A percentile compares a stretch with the other conserved stretches of the same genome.
Conservation (phyloP, 2,888 invertebrate species). For the Lacanobia oleracea region DNA sequence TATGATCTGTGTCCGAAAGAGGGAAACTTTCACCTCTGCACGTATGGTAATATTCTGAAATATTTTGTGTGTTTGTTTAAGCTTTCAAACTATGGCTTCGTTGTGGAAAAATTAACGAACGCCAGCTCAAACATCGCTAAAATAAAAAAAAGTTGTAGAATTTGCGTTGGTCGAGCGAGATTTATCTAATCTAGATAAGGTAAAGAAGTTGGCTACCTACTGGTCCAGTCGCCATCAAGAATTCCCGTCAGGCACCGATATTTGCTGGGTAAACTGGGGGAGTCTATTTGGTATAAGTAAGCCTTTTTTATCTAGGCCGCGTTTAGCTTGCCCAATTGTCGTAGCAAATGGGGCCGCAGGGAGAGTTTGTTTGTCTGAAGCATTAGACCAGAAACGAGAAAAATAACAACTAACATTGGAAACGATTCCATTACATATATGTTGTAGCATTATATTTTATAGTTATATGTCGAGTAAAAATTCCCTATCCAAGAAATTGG, state of each 20-base stretch:
- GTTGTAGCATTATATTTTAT: conserved; percentile 58
- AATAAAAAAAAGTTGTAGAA: conserved; percentile 30
- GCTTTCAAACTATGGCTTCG: conserved; percentile 27
- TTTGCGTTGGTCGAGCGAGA: conserved; percentile 37
- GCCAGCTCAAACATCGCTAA: background rate
- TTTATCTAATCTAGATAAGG: conserved; percentile 60
- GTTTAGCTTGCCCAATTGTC: conserved; percentile 59
- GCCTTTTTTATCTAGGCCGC: conserved; percentile 62
- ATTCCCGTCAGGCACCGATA: conserved; percentile 63
- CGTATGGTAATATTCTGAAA: conserved; percentile 33
- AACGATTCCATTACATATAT: conserved; percentile 37
- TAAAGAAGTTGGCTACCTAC: conserved; percentile 43
- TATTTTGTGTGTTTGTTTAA: conserved; percentile 27
- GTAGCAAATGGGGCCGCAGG: conserved; percentile 56
- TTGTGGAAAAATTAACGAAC: conserved; percentile 40
- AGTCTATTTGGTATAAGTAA: conserved; percentile 59
- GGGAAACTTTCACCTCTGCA: conserved; percentile 26
- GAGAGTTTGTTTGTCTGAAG: conserved; percentile 51
- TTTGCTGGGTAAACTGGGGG: conserved; percentile 55
- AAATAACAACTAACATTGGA: conserved; percentile 41
- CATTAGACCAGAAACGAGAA: conserved; percentile 36
- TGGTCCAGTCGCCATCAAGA: conserved; percentile 56
- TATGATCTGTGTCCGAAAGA: conserved; percentile 42
- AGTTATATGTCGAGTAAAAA: conserved; percentile 69
- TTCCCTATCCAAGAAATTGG: conserved; percentile 70